Percentiles rank a stretch among this genome's conserved stretches.
Conservation (phyloP, 1,140 invertebrate species). For the Neodiprion lecontei region DNA sequence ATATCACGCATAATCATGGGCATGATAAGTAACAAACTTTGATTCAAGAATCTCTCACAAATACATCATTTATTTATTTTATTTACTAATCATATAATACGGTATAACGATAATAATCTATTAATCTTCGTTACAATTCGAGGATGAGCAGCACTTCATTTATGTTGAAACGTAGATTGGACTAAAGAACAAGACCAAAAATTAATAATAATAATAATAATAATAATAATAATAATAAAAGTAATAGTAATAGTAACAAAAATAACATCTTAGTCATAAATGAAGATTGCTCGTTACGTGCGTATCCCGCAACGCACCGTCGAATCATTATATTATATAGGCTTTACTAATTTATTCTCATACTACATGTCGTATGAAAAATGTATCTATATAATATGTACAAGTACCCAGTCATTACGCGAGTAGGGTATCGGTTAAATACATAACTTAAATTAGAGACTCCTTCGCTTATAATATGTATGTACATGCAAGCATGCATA, state of each 20-base stretch:
- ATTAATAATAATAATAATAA: no score
- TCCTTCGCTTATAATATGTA: not conserved
- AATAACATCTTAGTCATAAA: no score
- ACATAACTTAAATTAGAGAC: conserved; percentile 15
- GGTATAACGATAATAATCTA: not conserved
- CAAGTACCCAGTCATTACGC: not conserved
- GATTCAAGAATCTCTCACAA: not conserved
- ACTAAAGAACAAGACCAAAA: no score
- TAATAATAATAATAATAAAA: no score
- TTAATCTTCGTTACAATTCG: not conserved
- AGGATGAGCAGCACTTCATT: not conserved
- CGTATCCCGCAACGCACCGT: conserved; percentile 12
- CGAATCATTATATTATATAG: no score
- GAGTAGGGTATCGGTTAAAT: not conserved
- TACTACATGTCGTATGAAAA: no score
- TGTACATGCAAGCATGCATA: not conserved
- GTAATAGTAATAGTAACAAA: no score
- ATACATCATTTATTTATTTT: not conserved
- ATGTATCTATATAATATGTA: not conserved
- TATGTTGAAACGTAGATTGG: no score
- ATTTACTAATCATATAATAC: not conserved
- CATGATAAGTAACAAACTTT: not conserved
- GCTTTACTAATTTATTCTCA: no score
- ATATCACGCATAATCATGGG: no score
- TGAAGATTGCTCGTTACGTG: conserved; percentile 29